Evolutionary conservation across 1,140 invertebrate genomes (phyloP), one percentile per base, ranked within the genome.

Genomic region (Akabosia matsudoensis): DNA sequence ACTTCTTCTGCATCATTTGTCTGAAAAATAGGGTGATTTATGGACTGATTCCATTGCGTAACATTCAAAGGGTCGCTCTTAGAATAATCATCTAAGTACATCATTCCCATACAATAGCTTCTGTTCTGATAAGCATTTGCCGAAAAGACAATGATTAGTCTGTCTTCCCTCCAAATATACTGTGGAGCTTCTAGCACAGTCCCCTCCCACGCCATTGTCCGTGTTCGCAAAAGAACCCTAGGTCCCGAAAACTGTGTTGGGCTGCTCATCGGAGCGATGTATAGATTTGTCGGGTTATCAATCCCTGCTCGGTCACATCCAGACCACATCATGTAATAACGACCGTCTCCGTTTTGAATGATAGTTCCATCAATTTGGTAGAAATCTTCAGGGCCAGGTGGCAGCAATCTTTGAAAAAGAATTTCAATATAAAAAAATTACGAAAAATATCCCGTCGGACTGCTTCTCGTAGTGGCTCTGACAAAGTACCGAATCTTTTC

Each of bases 331-430:
- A 80, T 77, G 28, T 80, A 80, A 1, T 77, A 34, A 13, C 56
- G 64, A 16, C 79, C 79, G 34, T 75, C 73, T 64, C 73, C 75
- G 72, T 80, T 78, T 13, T 72, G 4, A 0, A 80, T 13, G 0
- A 77, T 56, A 0, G 79, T 79, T 0, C 75, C 79, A 70, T 80
- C 79, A 34, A 80, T 80, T 1, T 77, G 75, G 75, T 77, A 80
- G 30, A 64, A 77, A 22, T 80, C 79, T 37, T 75, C 67, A 3
- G 54, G 7, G 7, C 7, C 3, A 7, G 54, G 54, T 4, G 54
- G 54, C 14, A 56, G 54, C 7, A 56, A 22, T 22, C 54, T 56
- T n/a, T 56, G 10, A 4, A 3, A 13, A 56, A 56, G 37, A 45
- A 45, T 45, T 45, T 7, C 37, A 45, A 45, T 45, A 18, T n/a